These are phyloP conservation scores for Centroberyx gerrardi DNA, from an alignment of 2,797 vertebrate genomes.

Conservation along the genomic window DNA sequence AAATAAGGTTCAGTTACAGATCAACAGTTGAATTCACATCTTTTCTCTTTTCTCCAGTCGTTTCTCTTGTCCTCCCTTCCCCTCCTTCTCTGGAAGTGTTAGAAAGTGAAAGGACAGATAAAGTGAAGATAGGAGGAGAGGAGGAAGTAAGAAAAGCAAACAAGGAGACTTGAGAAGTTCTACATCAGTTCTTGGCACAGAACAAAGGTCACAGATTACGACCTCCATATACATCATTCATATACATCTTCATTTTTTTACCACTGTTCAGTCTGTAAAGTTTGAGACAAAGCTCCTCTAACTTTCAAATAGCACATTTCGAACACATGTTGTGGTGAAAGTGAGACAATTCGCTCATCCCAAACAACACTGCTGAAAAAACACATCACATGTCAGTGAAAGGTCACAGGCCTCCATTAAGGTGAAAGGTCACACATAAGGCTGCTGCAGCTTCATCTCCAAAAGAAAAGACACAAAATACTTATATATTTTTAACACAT, in stretches of 20 bases:
- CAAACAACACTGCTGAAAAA: background rate
- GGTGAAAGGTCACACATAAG: slow-evolving; percentile 12
- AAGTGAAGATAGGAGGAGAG: background rate
- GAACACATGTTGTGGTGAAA: slow-evolving; percentile 15
- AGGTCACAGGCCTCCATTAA: background rate
- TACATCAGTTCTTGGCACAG: slow-evolving; percentile 4
- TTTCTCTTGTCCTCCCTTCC: too few species aligned
- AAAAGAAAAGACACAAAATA: background rate
- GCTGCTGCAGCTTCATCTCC: slow-evolving; percentile 5
- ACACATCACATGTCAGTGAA: background rate
- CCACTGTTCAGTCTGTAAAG: too few species aligned
- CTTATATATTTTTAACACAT: background rate
- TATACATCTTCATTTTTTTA: background rate
- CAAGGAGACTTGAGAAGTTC: background rate
- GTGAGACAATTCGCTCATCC: background rate
- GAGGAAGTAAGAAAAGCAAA: background rate
- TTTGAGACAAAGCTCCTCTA: too few species aligned
- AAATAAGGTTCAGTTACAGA: too few species aligned
- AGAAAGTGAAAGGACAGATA: slow-evolving; percentile 4
- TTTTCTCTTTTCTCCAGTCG: too few species aligned
- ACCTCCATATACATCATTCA: background rate
- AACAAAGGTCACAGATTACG: background rate
- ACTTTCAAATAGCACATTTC: background rate
- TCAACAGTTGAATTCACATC: too few species aligned
- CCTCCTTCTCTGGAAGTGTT: too few species aligned